Percentiles rank a stretch among this genome's conserved stretches.
These are phyloP conservation scores for Penelope pileata DNA, from an alignment of 2,113 vertebrate genomes.

Conservation along the genomic window DNA sequence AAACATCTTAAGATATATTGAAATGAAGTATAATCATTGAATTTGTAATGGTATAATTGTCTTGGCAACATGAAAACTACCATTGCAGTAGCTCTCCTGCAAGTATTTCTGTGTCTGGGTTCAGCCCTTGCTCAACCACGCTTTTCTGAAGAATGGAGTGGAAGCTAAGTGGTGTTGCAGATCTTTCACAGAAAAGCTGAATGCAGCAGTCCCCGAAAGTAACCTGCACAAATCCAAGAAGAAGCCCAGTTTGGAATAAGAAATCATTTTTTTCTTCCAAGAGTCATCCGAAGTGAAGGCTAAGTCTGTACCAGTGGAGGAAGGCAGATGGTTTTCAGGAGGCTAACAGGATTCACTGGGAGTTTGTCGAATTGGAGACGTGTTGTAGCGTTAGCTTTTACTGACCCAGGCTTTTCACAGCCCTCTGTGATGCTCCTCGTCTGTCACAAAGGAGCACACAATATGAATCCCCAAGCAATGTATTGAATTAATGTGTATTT, in stretches of 20 bases:
- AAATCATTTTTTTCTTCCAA: background rate
- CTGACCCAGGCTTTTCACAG: background rate
- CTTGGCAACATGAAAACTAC: background rate
- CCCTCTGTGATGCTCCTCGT: background rate
- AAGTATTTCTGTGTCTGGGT: background rate
- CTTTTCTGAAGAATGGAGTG: background rate
- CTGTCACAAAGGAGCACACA: background rate
- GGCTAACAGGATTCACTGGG: background rate
- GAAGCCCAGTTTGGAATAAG: background rate
- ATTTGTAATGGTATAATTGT: background rate
- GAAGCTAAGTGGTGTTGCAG: background rate
- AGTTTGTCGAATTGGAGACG: background rate
- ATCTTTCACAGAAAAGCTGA: background rate
- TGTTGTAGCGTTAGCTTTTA: background rate
- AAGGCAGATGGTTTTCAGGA: background rate
- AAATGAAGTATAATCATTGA: background rate
- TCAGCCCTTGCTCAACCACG: background rate
- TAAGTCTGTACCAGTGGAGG: background rate
- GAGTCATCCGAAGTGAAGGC: background rate
- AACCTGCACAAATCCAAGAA: background rate
- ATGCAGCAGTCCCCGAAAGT: background rate
- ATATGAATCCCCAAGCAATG: background rate
- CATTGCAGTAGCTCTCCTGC: background rate
- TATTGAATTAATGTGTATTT: background rate
- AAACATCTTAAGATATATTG: background rate